Evolutionary conservation across 2,797 vertebrate genomes (phyloP).

Genomic region (Myoxocephalus aenaeus): DNA sequence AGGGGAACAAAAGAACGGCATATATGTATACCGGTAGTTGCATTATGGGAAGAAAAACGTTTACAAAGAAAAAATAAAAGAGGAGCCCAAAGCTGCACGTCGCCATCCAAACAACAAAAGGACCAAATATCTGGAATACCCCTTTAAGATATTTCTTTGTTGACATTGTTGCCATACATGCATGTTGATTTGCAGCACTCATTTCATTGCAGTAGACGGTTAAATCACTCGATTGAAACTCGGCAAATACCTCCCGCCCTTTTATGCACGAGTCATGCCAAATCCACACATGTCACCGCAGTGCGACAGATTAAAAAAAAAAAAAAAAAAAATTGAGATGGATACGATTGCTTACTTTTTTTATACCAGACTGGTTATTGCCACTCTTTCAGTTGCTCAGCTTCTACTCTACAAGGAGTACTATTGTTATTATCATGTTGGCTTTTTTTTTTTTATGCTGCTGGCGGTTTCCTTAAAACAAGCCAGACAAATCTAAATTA

Average conservation of each 20-base stretch:
- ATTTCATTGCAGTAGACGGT: not conserved
- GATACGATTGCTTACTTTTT: slow-evolving; percentile 7
- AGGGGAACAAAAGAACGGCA: no score
- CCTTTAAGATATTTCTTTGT: not conserved
- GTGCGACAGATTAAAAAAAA: no score
- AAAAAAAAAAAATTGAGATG: no score
- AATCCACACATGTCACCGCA: no score
- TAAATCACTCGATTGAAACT: not conserved
- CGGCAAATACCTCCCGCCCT: no score
- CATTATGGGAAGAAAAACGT: not conserved
- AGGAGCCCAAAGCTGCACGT: no score
- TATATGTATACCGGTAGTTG: not conserved
- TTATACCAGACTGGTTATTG: not conserved
- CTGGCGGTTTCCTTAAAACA: slow-evolving; percentile 26
- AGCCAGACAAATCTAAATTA: slow-evolving; percentile 43
- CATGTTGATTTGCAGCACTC: not conserved
- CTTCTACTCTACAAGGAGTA: not conserved
- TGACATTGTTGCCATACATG: not conserved
- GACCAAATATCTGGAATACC: not conserved
- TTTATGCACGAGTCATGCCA: no score
- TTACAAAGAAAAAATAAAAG: no score
- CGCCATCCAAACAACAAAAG: not conserved
- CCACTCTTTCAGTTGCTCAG: slow-evolving; percentile 11
- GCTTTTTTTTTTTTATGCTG: not conserved
- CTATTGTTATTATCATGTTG: not conserved